Percentiles rank a stretch among this genome's conserved stretches.
These are phyloP conservation scores for Onychomys torridus DNA, from an alignment of 2,797 vertebrate genomes.

Conservation along the genomic window DNA sequence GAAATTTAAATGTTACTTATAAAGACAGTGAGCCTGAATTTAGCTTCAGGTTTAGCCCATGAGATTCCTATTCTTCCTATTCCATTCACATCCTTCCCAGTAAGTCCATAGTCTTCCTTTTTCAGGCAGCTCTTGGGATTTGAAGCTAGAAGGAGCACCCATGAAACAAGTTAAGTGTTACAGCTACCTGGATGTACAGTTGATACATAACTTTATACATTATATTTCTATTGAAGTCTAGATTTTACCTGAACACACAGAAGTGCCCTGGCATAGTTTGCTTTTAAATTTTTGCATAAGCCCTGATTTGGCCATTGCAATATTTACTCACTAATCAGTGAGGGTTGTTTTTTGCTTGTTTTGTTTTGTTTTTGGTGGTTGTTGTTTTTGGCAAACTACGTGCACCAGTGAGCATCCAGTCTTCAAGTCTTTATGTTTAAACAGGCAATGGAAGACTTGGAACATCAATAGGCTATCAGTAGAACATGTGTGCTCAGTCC, in stretches of 20 bases:
- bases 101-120: not conserved
- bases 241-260: not conserved
- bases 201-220: not conserved
- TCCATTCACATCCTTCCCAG: not conserved
- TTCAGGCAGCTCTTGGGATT: not conserved
- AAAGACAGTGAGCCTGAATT: not conserved
- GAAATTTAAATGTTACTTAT: not conserved
- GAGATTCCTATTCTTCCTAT: not conserved
- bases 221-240: not conserved
- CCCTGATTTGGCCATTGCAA: not conserved
- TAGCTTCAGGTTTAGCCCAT: not conserved
- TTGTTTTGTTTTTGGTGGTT: too few relatives aligned
- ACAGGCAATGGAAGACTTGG: not conserved
- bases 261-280: not conserved
- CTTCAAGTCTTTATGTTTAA: not conserved
- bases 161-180: not conserved
- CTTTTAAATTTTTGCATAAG: constrained; percentile 1
- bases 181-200: not conserved
- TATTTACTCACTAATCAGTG: constrained; percentile 24
- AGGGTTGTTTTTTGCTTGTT: not conserved
- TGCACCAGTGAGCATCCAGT: not conserved
- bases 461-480: not conserved
- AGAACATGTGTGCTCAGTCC: not conserved
- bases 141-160: not conserved
- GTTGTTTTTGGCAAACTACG: not conserved